phyloP scores from a whole-genome alignment of 1,140 invertebrate species.

The Euwallacea similis region DNA sequence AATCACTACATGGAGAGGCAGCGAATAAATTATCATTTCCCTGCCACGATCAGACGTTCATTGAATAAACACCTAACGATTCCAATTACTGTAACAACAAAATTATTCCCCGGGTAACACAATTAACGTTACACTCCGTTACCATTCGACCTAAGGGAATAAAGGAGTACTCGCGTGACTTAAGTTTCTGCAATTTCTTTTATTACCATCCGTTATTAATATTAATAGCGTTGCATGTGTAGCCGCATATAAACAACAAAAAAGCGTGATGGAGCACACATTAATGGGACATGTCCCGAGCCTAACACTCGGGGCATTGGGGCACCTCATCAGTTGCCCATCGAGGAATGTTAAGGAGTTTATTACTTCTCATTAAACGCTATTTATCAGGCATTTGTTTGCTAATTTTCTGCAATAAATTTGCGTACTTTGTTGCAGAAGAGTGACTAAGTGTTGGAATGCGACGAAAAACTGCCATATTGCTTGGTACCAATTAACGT shows the following conservation, averaged over 20 bases:
- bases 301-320: not conserved
- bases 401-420: not conserved
- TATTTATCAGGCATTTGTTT: constrained; percentile 2
- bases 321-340: not conserved
- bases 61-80: not conserved
- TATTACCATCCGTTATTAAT: constrained; percentile 1
- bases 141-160: constrained; percentile 2
- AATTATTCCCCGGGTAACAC: constrained; percentile 2
- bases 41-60: not conserved
- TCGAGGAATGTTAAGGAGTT: too few relatives aligned
- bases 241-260: not conserved
- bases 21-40: not conserved
- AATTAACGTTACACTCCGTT: constrained; percentile 5
- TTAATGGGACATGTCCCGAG: not conserved
- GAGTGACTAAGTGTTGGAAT: too few relatives aligned
- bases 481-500: too few relatives aligned
- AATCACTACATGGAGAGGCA: not conserved
- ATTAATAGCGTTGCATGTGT: constrained; percentile 6
- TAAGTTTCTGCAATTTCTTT: not conserved
- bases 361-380: not conserved
- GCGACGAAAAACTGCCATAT: too few relatives aligned
- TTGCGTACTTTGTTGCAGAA: not conserved
- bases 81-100: not conserved
- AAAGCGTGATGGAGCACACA: not conserved
- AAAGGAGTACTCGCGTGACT: constrained; percentile 6